Conservation (phyloP, 2,797 vertebrate species). For the Rhinella marina region DNA sequence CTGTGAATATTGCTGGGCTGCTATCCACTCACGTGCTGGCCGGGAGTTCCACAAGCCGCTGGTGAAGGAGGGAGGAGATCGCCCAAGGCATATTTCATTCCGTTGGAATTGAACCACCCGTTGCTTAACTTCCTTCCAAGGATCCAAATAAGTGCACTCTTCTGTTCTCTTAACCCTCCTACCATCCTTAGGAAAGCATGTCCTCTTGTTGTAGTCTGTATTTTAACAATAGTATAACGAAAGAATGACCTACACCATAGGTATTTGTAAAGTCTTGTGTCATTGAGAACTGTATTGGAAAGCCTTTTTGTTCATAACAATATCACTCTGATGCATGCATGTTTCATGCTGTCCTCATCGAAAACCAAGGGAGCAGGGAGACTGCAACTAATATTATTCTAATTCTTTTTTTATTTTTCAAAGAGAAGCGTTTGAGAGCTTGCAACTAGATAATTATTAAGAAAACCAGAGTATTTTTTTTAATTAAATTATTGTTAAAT, state of each 20-base stretch:
- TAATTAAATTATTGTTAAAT: conserved; percentile 85
- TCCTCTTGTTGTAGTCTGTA: conserved; percentile 79
- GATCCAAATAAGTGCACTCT: conserved; percentile 96
- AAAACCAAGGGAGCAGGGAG: conserved; percentile 72
- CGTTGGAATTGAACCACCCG: conserved; percentile 93
- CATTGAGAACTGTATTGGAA: conserved; percentile 77
- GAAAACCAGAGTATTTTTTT: conserved; percentile 84
- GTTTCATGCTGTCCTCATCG: conserved; percentile 72
- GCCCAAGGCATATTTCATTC: conserved; percentile 99
- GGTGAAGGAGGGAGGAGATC: conserved; percentile 98
- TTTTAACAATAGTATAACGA: conserved; percentile 77
- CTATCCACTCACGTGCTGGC: conserved; percentile 97
- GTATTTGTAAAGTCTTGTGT: conserved; percentile 78
- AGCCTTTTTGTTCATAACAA: conserved; percentile 76
- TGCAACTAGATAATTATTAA: conserved; percentile 70
- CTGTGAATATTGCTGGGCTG: conserved; percentile 99
- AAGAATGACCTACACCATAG: conserved; percentile 78
- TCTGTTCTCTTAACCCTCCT: conserved; percentile 83
- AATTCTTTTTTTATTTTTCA: conserved; percentile 69
- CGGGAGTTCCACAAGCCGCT: conserved; percentile 99
- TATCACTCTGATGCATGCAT: conserved; percentile 72
- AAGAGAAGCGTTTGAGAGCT: conserved; percentile 78
- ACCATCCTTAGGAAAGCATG: conserved; percentile 77
- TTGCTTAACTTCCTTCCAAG: conserved; percentile 77
- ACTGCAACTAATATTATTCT: conserved; percentile 68